Conservation (phyloP, 2,888 invertebrate species). For the Neoitamus cyanurus region DNA sequence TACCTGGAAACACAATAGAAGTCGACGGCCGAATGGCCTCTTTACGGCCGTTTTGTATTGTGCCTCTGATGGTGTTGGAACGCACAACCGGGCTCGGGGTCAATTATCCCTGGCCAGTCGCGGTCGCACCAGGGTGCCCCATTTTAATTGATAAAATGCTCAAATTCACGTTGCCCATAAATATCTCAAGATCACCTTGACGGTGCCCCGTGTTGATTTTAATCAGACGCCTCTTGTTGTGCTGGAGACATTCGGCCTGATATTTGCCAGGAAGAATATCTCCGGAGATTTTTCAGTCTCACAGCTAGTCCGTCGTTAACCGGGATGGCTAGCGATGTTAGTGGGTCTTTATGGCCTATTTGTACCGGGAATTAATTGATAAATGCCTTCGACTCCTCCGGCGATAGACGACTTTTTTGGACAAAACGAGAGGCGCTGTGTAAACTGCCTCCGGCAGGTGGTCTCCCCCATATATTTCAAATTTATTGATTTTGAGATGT, state of each 20-base stretch:
- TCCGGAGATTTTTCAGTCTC: conserved; percentile 12
- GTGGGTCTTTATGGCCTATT: conserved; percentile 37
- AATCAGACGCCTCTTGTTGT: conserved; percentile 47
- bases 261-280: conserved; percentile 34
- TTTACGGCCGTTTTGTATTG: conserved; percentile 10
- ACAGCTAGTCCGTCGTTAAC: conserved; percentile 11
- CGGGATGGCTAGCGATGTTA: neutral
- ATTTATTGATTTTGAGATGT: conserved; percentile 34
- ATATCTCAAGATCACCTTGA: conserved; percentile 13
- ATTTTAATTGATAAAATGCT: conserved; percentile 45
- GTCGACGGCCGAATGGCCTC: neutral
- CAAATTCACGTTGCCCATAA: conserved; percentile 41
- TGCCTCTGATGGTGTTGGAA: neutral
- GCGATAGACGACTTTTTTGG: conserved; percentile 29
- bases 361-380: conserved; percentile 41
- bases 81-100: conserved; percentile 5
- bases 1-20: conserved; percentile 8
- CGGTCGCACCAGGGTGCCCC: neutral
- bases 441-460: conserved; percentile 29
- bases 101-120: conserved; percentile 29
- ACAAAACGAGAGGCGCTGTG: neutral
- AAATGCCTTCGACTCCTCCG: conserved; percentile 32
- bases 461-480: conserved; percentile 20
- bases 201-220: conserved; percentile 44
- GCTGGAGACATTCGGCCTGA: conserved; percentile 30